Base-by-base conservation (phyloP, 2,888 invertebrate genomes). In the Drosophila falleni region DNA sequence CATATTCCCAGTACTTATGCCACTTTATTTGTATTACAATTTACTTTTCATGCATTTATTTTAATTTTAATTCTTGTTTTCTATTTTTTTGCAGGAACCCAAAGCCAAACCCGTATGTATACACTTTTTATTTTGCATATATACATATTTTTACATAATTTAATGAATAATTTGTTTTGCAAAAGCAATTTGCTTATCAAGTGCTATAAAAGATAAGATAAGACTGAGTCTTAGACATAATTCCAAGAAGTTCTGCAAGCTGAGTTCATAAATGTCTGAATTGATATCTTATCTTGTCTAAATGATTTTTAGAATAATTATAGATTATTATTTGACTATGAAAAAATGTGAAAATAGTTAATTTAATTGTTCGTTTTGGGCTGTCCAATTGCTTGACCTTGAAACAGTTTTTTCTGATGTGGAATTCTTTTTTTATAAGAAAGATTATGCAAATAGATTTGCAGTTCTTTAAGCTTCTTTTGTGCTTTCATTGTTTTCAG, bases 51-150 rank as follows among this genome's bases (percentile, higher is more conserved):
- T 53, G 61, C 51, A 41, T 47, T 59, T 59, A 42, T 66, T 78
- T 79, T 74, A 74, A 74, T 75, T 74, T 78, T 15, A 55, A 59
- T 61, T 50, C 39, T 8, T 26, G 59, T 53, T 50, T 55, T 70
- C 47, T 70, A 58, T 64, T 60, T 37, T 39, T 64, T 77, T 51
- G 50, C 91, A 91, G 91, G 91, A 91, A 90, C 92, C 91, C 71
- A 91, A 91, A 91, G 80, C 89, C 60, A 91, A 91, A 77, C 87
- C 89, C 81, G 91, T 91, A 91, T 60, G 91, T 91, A 91, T 56
- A 31, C 31, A 31, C 9, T 35, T 19, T n/a, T 55, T 42, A 39
- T 78, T 69, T 33, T 13, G 37, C 53, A 62, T 58, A 69, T 31
- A 64, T 59, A 49, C 51, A 65, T 73, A 42, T 64, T 65, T 60